Evolutionary conservation across 2,888 invertebrate genomes (phyloP).

Genomic region (Ryuthela nishihirai): DNA sequence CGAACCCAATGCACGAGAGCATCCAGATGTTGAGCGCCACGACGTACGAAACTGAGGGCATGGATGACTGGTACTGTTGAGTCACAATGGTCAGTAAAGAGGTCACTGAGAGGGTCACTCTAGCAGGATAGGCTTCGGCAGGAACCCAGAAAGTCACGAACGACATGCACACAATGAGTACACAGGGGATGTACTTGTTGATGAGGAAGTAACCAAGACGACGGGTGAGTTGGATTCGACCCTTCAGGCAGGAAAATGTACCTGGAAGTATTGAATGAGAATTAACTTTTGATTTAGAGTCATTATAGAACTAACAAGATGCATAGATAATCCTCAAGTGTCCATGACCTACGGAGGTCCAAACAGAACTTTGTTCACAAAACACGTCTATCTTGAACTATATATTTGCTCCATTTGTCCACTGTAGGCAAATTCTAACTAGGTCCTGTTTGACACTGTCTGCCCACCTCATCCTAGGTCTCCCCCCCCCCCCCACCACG

Average conservation of each 20-base stretch:
- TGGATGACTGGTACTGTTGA: constrained; percentile 37
- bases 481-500: no score
- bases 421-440: no score
- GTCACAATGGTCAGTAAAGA: constrained; percentile 67
- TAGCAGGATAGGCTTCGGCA: constrained; percentile 39
- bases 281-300: no score
- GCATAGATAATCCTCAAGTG: no score
- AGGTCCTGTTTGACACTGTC: no score
- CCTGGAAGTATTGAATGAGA: no score
- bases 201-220: constrained; percentile 36
- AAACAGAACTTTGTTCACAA: no score
- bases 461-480: no score
- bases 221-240: constrained; percentile 24
- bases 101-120: constrained; percentile 60
- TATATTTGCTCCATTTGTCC: no score
- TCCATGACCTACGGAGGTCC: no score
- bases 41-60: constrained; percentile 46
- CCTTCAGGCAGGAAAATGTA: constrained; percentile 36
- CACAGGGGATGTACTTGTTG: constrained; percentile 38
- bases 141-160: constrained; percentile 42
- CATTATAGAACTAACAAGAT: no score
- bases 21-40: constrained; percentile 45
- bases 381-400: no score
- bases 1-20: constrained; percentile 44
- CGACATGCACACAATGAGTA: constrained; percentile 39